A percentile compares a stretch with the other conserved stretches of the same genome.
phyloP scores from a whole-genome alignment of 2,888 invertebrate genomes.

The Desoria tigrina region DNA sequence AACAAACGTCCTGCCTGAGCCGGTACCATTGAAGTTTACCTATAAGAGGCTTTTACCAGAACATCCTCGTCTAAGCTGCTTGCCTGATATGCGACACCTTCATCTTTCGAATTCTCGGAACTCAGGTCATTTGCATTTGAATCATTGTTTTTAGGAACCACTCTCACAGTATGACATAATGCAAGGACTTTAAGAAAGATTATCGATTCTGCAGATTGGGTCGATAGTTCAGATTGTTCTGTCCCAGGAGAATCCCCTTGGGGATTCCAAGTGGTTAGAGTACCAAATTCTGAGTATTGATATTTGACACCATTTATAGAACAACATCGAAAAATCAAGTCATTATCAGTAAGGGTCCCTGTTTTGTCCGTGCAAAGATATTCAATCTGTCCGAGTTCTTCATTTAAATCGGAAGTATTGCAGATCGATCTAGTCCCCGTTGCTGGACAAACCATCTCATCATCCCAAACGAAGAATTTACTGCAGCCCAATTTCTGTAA shows the following conservation, averaged over 20 bases:
- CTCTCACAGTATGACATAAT: slow-evolving; percentile 83
- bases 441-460: slow-evolving; percentile 86
- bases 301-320: slow-evolving; percentile 67
- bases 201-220: too few species aligned
- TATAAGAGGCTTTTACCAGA: slow-evolving; percentile 80
- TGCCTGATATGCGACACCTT: slow-evolving; percentile 63
- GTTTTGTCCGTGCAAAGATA: slow-evolving; percentile 97
- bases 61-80: slow-evolving; percentile 79
- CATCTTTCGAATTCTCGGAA: background rate
- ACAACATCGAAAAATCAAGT: slow-evolving; percentile 93
- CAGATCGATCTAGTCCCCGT: slow-evolving; percentile 84
- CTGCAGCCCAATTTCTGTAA: slow-evolving; percentile 66
- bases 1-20: background rate
- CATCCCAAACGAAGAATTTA: slow-evolving; percentile 89
- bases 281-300: slow-evolving; percentile 58
- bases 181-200: slow-evolving; percentile 78
- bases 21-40: slow-evolving; percentile 58
- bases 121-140: slow-evolving; percentile 1
- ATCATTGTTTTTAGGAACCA: slow-evolving; percentile 55
- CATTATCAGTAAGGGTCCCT: slow-evolving; percentile 96
- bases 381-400: slow-evolving; percentile 93
- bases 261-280: slow-evolving; percentile 54
- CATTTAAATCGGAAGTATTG: slow-evolving; percentile 95
- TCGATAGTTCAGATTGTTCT: too few species aligned
- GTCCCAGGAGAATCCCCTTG: too few species aligned